Conservation (phyloP, 2,797 vertebrate species). For the Hippoglossus hippoglossus region DNA sequence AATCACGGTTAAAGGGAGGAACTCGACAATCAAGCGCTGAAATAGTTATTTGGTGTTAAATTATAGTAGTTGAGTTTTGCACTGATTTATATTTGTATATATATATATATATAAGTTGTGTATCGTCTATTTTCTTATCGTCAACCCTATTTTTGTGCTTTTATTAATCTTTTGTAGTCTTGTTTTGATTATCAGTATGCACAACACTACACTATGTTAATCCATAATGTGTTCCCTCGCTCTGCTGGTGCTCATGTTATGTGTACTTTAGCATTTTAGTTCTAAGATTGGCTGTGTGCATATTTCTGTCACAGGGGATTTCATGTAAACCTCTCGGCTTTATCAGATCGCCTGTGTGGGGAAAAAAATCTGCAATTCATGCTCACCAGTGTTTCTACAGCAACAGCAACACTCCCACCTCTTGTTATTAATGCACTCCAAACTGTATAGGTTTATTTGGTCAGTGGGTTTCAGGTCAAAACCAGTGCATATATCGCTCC, state of each 20-base stretch:
- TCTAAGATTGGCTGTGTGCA: constrained; percentile 24
- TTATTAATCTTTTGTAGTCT: too few species aligned
- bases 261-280: constrained; percentile 15
- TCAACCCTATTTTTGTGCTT: too few species aligned
- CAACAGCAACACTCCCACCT: neutral
- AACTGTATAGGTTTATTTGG: constrained; percentile 19
- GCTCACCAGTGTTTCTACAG: constrained; percentile 22
- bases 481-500: constrained; percentile 14
- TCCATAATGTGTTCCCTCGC: constrained; percentile 1
- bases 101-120: too few species aligned
- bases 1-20: too few species aligned
- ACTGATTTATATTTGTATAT: too few species aligned
- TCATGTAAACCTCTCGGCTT: constrained; percentile 33
- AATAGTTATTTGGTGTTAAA: too few species aligned
- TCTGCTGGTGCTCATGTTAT: constrained; percentile 10
- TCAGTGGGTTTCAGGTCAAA: constrained; percentile 60
- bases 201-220: neutral
- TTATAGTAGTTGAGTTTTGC: too few species aligned
- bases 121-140: too few species aligned
- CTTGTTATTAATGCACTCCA: constrained; percentile 16
- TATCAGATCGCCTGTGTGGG: constrained; percentile 1
- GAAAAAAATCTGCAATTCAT: constrained; percentile 29
- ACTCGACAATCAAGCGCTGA: too few species aligned
- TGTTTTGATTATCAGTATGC: too few species aligned
- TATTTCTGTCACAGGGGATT: constrained; percentile 32